Conservation (phyloP, 2,113 vertebrate species). For the Thermophis baileyi region DNA sequence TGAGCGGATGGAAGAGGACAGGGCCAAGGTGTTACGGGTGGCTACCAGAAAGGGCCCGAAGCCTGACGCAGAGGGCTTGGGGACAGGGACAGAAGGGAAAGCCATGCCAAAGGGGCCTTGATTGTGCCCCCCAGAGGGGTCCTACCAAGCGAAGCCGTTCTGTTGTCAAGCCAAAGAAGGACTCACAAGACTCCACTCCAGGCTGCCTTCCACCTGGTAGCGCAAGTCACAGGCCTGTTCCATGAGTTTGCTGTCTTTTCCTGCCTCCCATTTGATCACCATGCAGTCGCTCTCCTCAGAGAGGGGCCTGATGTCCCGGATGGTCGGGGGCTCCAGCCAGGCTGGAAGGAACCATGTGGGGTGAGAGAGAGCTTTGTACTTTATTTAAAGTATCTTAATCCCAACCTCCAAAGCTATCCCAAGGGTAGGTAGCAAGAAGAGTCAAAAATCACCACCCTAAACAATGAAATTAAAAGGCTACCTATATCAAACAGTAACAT, state of each 20-base stretch:
- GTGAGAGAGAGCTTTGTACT: neutral
- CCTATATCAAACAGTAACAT: neutral
- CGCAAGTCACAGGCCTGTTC: constrained; percentile 69
- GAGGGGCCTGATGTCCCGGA: constrained; percentile 36
- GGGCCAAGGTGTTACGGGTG: neutral
- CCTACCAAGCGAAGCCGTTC: neutral
- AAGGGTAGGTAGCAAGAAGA: neutral
- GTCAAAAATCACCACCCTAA: neutral
- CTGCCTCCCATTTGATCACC: constrained; percentile 54
- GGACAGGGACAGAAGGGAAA: too few relatives aligned
- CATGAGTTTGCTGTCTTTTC: constrained; percentile 23
- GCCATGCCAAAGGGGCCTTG: neutral
- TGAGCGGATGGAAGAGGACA: neutral
- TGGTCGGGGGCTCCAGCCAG: constrained; percentile 65
- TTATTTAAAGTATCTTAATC: neutral
- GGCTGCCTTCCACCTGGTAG: constrained; percentile 36
- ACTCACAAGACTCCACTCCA: constrained; percentile 62
- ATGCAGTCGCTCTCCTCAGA: constrained; percentile 60
- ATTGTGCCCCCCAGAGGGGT: neutral
- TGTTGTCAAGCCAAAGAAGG: neutral
- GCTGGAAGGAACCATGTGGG: constrained; percentile 47
- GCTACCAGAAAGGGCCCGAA: neutral
- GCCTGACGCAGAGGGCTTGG: neutral
- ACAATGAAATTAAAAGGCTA: neutral
- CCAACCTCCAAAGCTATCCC: neutral